These are phyloP conservation scores for Callyntrura sp. DNA, from an alignment of 2,888 invertebrate species.

Conservation along the genomic window DNA sequence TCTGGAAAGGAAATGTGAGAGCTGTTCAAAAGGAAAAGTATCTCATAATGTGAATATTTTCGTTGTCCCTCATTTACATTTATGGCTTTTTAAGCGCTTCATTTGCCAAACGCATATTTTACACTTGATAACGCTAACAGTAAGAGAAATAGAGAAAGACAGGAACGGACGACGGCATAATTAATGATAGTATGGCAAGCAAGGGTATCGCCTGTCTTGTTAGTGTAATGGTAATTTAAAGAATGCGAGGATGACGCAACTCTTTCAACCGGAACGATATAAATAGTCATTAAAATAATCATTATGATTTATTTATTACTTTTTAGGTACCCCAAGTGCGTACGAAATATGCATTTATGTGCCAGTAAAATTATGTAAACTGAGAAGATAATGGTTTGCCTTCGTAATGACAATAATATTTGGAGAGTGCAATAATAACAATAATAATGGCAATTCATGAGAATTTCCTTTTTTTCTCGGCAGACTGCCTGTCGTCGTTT, in stretches of 20 bases:
- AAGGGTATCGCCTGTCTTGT: conserved; percentile 19
- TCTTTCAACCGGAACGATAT: conserved; percentile 62
- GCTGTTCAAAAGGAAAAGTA: neutral
- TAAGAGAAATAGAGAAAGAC: neutral
- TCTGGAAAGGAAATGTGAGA: too few relatives aligned
- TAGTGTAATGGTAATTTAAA: neutral
- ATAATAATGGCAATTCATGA: neutral
- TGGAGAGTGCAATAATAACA: neutral
- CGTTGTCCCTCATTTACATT: conserved; percentile 31
- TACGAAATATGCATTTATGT: too few relatives aligned
- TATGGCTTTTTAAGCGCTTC: conserved; percentile 23
- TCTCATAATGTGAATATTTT: neutral
- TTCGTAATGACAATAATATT: conserved; percentile 3
- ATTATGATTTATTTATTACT: conserved; percentile 39
- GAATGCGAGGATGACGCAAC: conserved; percentile 63
- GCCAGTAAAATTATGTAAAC: neutral
- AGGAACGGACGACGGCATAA: neutral
- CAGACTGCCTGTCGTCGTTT: conserved; percentile 71
- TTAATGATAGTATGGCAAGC: conserved; percentile 29
- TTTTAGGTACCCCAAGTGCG: neutral
- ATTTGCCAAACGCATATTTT: conserved; percentile 11
- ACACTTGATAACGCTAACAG: neutral
- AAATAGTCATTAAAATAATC: conserved; percentile 43
- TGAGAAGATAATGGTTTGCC: conserved; percentile 12
- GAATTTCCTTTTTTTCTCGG: conserved; percentile 19